Base-by-base conservation (phyloP, 2,797 vertebrate species). In the Varecia variegata region DNA sequence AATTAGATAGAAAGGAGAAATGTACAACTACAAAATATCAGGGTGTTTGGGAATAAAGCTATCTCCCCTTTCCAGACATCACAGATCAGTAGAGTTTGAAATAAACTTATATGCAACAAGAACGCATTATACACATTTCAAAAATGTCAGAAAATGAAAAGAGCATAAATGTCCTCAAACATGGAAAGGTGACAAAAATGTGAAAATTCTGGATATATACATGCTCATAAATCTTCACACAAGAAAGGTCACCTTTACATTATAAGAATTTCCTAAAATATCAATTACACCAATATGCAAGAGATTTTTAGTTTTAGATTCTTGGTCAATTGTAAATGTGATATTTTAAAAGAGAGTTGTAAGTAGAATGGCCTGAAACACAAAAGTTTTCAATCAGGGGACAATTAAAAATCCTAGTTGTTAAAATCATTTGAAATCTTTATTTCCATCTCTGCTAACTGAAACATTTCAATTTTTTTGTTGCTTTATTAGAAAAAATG, bases 61-160 rank as follows among this genome's bases (percentile, higher is more conserved):
- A 60, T 93, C 47, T 88, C 38, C 30, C 21, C 30, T 50, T 94
- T 85, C 23, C 76, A 86, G n/a, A 4, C 14, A 58, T 6, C 47
- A 32, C 1, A 38, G 12, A 79, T 58, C 2, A 11, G 65, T 11
- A 20, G 23, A 70, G 18, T 88, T 47, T 68, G n/a, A 20, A 85
- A 86, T 91, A 62, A 95, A 83, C 17, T 82, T 73, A 18, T 25
- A 32, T 43, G 17, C 17, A n/a, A 84, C 23, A 47, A 74, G 27
- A 92, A 91, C 84, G 21, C 1, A 83, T 45, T 88, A 54, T 54
- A 60, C 0, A 67, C 1, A 38, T 79, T 91, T 96, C 54, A 20
- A 84, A 95, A 95, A 67, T 30, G 56, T 89, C 79, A 83, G 8
- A 73, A 67, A 82, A 40, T 73, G n/a, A 89, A 93, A 80, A 93